Evolutionary conservation across 2,797 vertebrate genomes (phyloP), one percentile per base, ranked within the genome.

Genomic region (Ceyx erithaca): DNA sequence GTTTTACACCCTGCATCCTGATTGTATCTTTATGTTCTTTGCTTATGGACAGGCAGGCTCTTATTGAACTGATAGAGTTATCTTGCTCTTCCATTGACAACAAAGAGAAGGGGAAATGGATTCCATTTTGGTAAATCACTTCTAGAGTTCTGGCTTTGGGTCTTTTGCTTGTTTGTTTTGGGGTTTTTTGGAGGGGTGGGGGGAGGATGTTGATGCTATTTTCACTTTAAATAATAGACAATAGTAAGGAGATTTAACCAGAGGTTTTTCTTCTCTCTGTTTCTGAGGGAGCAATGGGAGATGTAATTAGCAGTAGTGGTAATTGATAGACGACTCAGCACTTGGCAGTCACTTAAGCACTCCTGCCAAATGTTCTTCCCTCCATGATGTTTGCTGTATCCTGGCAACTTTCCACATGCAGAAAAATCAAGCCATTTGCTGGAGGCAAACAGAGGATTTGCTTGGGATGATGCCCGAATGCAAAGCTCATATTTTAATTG

Each of bases 341-440:
- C 46, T 96, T 95, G 94, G 91, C 94, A 96, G 87, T 66, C 85
- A 40, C 49, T 81, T 84, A 18, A 31, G 23, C 18, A 7, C 33
- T 81, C 52, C 41, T 94, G 94, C 89, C 94, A 96, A 94, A 88
- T 91, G 63, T 79, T 96, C 87, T 95, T 92, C 85, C 85, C 67
- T 92, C 68, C 75, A 33, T 26, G 78, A 82, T 93, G 88, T 93
- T 94, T 93, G 52, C 87, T 81, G 93, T 89, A 73, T 92, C 63
- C 92, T 96, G 95, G 95, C 92, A 93, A 6, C 61, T 70, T 93
- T 94, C 95, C 96, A 86, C 43, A 49, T 91, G 82, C 70, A 86
- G 67, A 33, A 87, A 93, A 94, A 88, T 63, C 66, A 84, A 92
- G 52, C 67, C 73, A 92, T 93, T 95, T 91, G 77, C 87, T 92